Conservation (phyloP, 2,113 vertebrate genomes). For the Malurus alboscapulatus region DNA sequence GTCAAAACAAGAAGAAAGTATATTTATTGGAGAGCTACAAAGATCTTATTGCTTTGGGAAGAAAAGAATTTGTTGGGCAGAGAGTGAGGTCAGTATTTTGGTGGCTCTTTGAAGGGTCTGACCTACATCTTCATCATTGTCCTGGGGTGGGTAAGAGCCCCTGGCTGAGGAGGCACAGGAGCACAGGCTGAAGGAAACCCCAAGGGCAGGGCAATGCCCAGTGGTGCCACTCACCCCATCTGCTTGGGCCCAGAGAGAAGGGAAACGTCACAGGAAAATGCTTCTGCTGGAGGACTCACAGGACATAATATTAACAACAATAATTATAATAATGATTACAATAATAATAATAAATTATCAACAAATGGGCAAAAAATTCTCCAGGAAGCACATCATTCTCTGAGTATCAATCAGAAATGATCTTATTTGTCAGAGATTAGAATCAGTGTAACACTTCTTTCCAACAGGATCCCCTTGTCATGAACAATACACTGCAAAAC, state of each 20-base stretch:
- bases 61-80: background rate
- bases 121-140: background rate
- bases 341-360: background rate
- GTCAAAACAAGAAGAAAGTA: background rate
- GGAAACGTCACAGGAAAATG: background rate
- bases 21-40: background rate
- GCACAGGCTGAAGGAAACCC: background rate
- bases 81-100: background rate
- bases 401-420: background rate
- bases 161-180: background rate
- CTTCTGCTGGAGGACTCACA: background rate
- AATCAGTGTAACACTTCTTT: background rate
- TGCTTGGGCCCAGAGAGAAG: background rate
- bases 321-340: accelerated
- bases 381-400: background rate
- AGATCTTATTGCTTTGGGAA: background rate
- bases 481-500: background rate
- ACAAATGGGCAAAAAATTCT: background rate
- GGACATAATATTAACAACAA: background rate
- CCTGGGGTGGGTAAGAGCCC: background rate
- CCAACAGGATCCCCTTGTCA: background rate
- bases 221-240: accelerated
- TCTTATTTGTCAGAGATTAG: background rate
- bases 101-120: background rate
- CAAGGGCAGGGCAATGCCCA: background rate